Evolutionary conservation across 1,140 invertebrate species (phyloP).

Genomic region (Papilio glaucus): DNA sequence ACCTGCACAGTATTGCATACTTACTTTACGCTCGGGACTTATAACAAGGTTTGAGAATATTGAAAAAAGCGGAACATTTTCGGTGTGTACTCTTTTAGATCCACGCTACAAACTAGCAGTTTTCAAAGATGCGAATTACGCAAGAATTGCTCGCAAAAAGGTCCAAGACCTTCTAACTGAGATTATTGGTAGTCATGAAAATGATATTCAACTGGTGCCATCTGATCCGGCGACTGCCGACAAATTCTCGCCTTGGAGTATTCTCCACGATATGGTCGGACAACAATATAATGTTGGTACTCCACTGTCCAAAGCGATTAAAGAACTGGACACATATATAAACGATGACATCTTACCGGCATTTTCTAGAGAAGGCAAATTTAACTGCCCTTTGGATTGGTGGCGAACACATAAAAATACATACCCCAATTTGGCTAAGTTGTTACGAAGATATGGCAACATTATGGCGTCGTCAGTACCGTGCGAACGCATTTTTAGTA

Average conservation of each 20-base stretch:
- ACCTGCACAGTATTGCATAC: neutral
- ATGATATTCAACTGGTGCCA: neutral
- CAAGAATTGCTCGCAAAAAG: slow-evolving; percentile 41
- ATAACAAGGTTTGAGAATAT: slow-evolving; percentile 17
- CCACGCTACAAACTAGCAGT: slow-evolving; percentile 50
- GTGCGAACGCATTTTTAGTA: slow-evolving; percentile 54
- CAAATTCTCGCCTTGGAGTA: slow-evolving; percentile 34
- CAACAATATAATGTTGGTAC: no score
- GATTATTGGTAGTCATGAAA: slow-evolving; percentile 13
- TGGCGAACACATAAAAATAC: slow-evolving; percentile 46
- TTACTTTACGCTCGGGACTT: slow-evolving; percentile 7
- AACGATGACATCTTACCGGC: slow-evolving; percentile 40
- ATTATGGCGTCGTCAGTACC: slow-evolving; percentile 58
- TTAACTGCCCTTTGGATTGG: slow-evolving; percentile 44
- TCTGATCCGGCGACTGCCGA: neutral
- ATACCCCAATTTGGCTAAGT: slow-evolving; percentile 48
- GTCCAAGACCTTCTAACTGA: slow-evolving; percentile 37
- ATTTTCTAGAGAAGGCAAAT: slow-evolving; percentile 37
- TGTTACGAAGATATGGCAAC: slow-evolving; percentile 43
- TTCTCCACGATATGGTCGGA: no score
- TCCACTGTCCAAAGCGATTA: no score
- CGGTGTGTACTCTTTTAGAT: slow-evolving; percentile 48
- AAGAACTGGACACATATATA: no score
- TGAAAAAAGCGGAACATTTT: slow-evolving; percentile 47
- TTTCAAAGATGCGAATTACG: slow-evolving; percentile 43